Base-by-base conservation (phyloP, 2,797 vertebrate genomes). In the Phyllotis vaccarum region DNA sequence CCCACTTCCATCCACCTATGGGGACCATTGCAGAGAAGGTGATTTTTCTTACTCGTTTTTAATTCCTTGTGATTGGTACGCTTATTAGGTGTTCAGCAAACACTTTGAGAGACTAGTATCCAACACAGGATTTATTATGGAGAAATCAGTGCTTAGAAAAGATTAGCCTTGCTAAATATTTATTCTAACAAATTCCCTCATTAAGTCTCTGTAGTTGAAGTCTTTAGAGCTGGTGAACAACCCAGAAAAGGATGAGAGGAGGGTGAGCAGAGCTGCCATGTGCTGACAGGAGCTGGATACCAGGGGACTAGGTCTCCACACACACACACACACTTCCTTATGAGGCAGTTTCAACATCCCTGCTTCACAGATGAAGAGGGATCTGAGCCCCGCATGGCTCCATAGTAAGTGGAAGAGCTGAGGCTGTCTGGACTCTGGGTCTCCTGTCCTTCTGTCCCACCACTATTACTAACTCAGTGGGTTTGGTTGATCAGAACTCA, bases 21-120 rank as follows among this genome's bases (percentile, higher is more conserved):
- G 60, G n/a, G 76, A 81, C 8, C 2, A 52, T 49, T 64, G n/a
- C 2, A 58, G 16, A 17, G 56, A 40, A 92, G 64, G 78, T 70
- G 54, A 31, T 90, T 83, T 78, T 92, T 83, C 78, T 86, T 64
- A 27, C 37, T 92, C 60, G 17, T 21, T 68, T 62, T 76, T 79
- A 86, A 91, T 92, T 54, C 72, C 29, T 68, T 91, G 85, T 85
- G 76, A 27, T 29, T 62, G 6, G 58, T 14, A 68, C 74, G 72
- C 13, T 52, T 34, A 91, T 74, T n/a, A 80, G 87, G 40, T 85
- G 22, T 46, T 92, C 90, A 97, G 49, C 13, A 90, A 88, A 92
- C 22, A 66, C 54, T 46, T 93, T 60, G 72, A 92, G 87, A 56
- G 10, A 70, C 76, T 40, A 70, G 2, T 76, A 78, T 58, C 21